Conservation (phyloP, 1,140 invertebrate species). For the Sitophilus oryzae region DNA sequence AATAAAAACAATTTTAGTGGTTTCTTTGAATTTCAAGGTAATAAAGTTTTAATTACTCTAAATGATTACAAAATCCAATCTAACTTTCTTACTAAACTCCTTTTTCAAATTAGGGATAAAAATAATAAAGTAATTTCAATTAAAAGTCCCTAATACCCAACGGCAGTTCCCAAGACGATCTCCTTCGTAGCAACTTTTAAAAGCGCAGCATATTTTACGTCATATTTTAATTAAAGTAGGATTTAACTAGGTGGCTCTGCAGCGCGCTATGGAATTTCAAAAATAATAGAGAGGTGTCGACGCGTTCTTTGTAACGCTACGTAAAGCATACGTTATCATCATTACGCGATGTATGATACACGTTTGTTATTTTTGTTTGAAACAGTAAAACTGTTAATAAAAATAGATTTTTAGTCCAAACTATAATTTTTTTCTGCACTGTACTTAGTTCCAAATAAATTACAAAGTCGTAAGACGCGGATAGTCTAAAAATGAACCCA, state of each 20-base stretch:
- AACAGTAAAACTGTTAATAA: no score
- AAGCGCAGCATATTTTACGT: conserved; percentile 25
- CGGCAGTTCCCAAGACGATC: conserved; percentile 8
- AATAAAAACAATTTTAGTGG: no score
- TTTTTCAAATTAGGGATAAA: conserved; percentile 12
- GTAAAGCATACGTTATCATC: no score
- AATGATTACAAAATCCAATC: conserved; percentile 12
- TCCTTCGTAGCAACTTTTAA: conserved; percentile 6
- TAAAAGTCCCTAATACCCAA: conserved; percentile 8
- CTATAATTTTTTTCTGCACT: no score
- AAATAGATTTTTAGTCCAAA: no score
- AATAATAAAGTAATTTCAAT: conserved; percentile 11
- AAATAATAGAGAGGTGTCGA: not conserved
- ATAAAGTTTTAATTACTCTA: conserved; percentile 9
- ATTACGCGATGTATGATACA: no score
- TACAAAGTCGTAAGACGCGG: no score
- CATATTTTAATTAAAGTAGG: conserved; percentile 30
- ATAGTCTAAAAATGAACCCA: no score
- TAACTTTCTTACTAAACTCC: conserved; percentile 9
- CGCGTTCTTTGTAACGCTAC: no score
- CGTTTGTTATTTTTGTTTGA: no score
- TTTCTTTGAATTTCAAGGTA: not conserved
- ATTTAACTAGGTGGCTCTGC: conserved; percentile 17
- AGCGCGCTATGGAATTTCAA: not conserved
- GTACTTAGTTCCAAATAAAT: no score